Base-by-base conservation (phyloP, 2,797 vertebrate species). In the Chelmon rostratus region DNA sequence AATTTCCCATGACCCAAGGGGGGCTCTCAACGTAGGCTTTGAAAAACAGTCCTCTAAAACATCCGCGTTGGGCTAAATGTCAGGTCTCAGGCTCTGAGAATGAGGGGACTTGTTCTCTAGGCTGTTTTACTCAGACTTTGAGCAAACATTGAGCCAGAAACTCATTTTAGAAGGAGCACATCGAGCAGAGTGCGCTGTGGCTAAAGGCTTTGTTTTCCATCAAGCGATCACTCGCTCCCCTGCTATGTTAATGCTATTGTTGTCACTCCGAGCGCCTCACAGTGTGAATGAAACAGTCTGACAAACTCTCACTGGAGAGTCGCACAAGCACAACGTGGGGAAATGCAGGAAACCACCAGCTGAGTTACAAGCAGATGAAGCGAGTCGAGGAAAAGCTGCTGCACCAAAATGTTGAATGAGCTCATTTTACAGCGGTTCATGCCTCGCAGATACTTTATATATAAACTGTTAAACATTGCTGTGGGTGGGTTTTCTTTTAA, bases 1-100 rank as follows among this genome's bases (percentile, higher is more conserved):
- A 77, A 79, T 75, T 93, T 93, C 92, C 91, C 92, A 92, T 86
- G 92, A 90, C 90, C 88, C 59, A 11, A 61, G 58, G 52, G 79
- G 75, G 70, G 46, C 79, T 81, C 49, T 73, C 21, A 67, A 69
- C 37, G 40, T 46, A 75, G 79, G 78, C 58, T 49, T 16, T 64
- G 35, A 56, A 75, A 76, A 79, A 54, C 59, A 78, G 37, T 28
- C 33, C 47, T 78, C 57, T 37, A 13, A 54, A 86, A 78, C 44
- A 25, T 79, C 53, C 50, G n/a, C 1, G 46, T 13, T 13, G 3
- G 42, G 53, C 72, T 68, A 61, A 68, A 82, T 68, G 68, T 83
- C 67, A 52, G 49, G 33, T 65, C 73, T 66, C 28, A 8, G 35
- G 54, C 46, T 67, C 67, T 62, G 46, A 77, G 52, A 84, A 73